Base-by-base conservation (phyloP, 1,140 invertebrate species). In the Diachasmimorpha longicaudata region DNA sequence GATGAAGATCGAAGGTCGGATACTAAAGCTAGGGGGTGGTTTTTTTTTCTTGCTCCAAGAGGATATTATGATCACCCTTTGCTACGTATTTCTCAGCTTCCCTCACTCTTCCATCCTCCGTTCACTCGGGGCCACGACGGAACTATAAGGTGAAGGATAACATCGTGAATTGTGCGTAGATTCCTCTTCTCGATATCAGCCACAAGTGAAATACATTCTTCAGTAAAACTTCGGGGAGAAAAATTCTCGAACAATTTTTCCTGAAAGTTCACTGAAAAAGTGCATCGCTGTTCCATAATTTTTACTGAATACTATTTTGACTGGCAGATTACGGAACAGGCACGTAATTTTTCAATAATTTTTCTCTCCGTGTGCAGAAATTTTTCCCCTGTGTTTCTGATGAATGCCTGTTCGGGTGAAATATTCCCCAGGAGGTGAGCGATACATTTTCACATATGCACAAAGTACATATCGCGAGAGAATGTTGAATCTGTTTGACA, bases 1-100 rank as follows among this genome's bases (percentile, higher is more conserved):
- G 68, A 42, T 70, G 68, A 70, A 70, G 68, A 70, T 70, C 68
- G 68, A 69, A 69, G 67, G 67, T 69, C 67, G 67, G 37, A 69
- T 39, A 16, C 67, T 36, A 21, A 10, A 4, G n/a, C 25, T 13
- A 69, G 67, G 25, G 67, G 67, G 67, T 69, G n/a, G 13, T 70
- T 70, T 70, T 44, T 69, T 69, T 67, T 67, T 67, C 63, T 16
- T 11, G 10, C 68, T 44, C 3, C 14, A 5, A 70, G 36, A 19
- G 37, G 37, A 44, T 70, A 70, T 70, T 70, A 70, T 21, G 31
- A 70, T 31, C 11, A 70, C 68, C 68, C 68, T 44, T 70, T 70
- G 16, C 14, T 67, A 36, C 63, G 21, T 44, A 16, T 70, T 10
- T 44, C 1, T 39, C 23, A 14, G 37, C n/a, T 31, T 31, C 67